Evolutionary conservation across 1,140 invertebrate species (phyloP).

Genomic region (Drosophila novamexicana): DNA sequence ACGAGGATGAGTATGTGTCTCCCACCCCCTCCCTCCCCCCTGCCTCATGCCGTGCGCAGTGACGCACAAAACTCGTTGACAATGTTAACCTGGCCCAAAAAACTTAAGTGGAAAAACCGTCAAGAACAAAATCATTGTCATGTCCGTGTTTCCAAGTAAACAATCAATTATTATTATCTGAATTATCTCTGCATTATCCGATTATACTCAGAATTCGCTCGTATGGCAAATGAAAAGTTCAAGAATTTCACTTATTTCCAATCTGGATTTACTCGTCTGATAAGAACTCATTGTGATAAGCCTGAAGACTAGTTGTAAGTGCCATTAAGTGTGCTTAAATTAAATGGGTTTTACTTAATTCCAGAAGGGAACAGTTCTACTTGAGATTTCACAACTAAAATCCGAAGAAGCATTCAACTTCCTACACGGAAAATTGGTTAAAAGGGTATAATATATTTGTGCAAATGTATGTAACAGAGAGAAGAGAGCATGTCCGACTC

Average conservation of each 20-base stretch:
- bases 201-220: no score
- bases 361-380: neutral
- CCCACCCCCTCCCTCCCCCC: neutral
- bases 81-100: slow-evolving; percentile 39
- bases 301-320: neutral
- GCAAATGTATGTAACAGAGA: no score
- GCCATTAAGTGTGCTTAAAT: neutral
- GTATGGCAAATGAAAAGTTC: neutral
- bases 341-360: neutral
- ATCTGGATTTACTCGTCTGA: no score
- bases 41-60: slow-evolving; percentile 33
- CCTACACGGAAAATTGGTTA: no score
- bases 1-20: slow-evolving; percentile 72
- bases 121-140: slow-evolving; percentile 25
- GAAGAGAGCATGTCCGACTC: no score
- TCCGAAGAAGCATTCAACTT: no score
- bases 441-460: no score
- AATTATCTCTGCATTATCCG: slow-evolving; percentile 18
- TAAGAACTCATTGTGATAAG: neutral
- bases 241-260: neutral
- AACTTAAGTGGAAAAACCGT: slow-evolving; percentile 11
- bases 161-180: slow-evolving; percentile 13
- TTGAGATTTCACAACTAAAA: neutral
- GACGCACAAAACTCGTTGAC: slow-evolving; percentile 55
- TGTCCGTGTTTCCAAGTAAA: slow-evolving; percentile 1